phyloP scores from a whole-genome alignment of 2,797 vertebrate genomes.

The Hydrolagus colliei region DNA sequence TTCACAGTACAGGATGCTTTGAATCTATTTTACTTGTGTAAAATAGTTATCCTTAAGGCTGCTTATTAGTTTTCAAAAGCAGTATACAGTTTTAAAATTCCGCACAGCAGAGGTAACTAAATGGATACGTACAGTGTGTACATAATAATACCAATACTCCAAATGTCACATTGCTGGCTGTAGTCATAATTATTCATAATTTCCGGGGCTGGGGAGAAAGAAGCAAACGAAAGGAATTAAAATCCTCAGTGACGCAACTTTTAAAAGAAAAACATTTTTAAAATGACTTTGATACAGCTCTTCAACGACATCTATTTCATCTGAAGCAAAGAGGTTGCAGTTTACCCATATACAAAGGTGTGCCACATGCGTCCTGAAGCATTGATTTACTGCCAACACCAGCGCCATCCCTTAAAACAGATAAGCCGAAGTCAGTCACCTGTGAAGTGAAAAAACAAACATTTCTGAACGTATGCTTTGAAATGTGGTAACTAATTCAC shows the following conservation, averaged over 20 bases:
- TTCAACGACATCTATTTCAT: not conserved
- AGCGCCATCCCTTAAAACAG: conserved; percentile 51
- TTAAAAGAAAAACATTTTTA: not conserved
- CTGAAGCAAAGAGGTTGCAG: conserved; percentile 47
- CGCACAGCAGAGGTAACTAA: not conserved
- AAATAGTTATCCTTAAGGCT: not conserved
- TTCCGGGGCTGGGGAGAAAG: conserved; percentile 13
- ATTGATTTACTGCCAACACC: conserved; percentile 50
- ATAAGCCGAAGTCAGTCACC: conserved; percentile 44
- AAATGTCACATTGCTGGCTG: conserved; percentile 32
- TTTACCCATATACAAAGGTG: conserved; percentile 50
- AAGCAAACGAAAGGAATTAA: not conserved
- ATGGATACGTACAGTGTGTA: conserved; percentile 16
- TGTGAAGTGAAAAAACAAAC: conserved; percentile 29
- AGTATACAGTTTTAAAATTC: not conserved
- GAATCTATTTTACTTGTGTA: not conserved
- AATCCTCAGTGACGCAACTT: not conserved
- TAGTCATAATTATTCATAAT: conserved; percentile 32
- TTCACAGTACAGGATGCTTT: not conserved
- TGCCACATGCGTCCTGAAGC: conserved; percentile 44
- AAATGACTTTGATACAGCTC: not conserved
- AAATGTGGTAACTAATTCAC: not conserved
- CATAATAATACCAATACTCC: conserved; percentile 33
- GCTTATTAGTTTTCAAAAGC: not conserved
- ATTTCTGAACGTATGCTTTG: not conserved